phyloP scores from a whole-genome alignment of 2,797 vertebrate genomes.

The Calcarius lapponicus region DNA sequence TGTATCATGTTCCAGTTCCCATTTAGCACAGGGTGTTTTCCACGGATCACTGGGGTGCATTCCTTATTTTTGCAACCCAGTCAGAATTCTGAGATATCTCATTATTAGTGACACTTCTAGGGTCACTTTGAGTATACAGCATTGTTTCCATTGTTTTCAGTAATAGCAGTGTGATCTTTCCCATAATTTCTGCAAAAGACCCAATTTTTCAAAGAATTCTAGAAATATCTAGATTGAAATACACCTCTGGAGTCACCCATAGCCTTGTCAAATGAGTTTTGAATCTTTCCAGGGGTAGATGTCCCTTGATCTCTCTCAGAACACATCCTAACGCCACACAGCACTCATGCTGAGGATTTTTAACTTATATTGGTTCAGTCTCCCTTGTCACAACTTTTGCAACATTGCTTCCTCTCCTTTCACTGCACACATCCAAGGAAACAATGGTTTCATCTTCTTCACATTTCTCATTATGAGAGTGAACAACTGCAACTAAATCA shows the following conservation, averaged over 20 bases:
- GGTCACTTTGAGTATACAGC: background rate
- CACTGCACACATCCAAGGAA: background rate
- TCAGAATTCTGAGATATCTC: background rate
- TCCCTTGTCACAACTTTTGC: background rate
- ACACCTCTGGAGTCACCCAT: background rate
- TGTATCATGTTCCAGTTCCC: background rate
- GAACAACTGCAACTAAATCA: background rate
- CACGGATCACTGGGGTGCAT: background rate
- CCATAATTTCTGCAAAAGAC: background rate
- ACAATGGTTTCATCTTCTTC: background rate
- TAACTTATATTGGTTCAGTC: background rate
- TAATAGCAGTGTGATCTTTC: background rate
- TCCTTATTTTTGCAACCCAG: background rate
- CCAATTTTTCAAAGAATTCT: background rate
- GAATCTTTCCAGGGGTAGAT: background rate
- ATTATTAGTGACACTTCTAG: background rate
- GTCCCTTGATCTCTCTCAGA: background rate
- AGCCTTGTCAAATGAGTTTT: background rate
- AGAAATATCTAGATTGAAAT: background rate
- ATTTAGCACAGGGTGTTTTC: background rate
- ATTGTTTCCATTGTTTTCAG: background rate
- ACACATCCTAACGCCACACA: background rate
- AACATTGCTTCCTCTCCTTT: background rate
- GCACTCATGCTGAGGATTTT: background rate
- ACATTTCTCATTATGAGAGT: background rate